A percentile compares a stretch with the other conserved stretches of the same genome.
These are phyloP conservation scores for Isichthys henryi DNA, from an alignment of 2,113 vertebrate genomes.

Conservation along the genomic window DNA sequence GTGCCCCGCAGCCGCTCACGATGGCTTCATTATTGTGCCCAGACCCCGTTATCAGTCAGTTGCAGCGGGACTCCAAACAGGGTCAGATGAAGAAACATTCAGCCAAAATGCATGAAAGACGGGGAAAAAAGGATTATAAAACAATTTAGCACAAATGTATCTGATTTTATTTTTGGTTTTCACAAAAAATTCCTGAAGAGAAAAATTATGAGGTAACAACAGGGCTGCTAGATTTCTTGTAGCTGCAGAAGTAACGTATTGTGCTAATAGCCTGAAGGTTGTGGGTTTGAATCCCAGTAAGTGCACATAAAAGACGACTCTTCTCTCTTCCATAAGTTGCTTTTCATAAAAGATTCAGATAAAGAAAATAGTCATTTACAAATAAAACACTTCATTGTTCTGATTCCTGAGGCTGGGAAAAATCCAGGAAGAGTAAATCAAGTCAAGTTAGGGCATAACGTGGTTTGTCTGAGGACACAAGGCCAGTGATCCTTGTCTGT, in stretches of 20 bases:
- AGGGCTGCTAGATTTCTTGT: neutral
- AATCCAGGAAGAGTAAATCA: neutral
- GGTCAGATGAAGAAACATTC: neutral
- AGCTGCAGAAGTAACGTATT: neutral
- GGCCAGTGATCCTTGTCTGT: conserved; percentile 10
- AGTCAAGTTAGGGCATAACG: neutral
- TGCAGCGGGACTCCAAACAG: neutral
- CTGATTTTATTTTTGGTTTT: neutral
- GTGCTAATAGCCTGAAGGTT: neutral
- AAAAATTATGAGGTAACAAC: neutral
- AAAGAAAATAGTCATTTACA: neutral
- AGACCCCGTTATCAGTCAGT: neutral
- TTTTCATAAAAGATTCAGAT: neutral
- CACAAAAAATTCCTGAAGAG: neutral
- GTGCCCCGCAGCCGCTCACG: neutral
- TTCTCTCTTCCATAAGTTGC: neutral
- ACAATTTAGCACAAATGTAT: neutral
- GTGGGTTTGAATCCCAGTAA: neutral
- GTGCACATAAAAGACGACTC: neutral
- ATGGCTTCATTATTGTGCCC: neutral
- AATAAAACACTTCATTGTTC: neutral
- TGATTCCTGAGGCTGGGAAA: neutral
- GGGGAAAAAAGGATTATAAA: neutral
- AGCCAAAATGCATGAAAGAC: neutral
- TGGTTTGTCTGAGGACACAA: neutral